Conservation (phyloP, 2,113 vertebrate species). For the Neopipo cinnamomea region DNA sequence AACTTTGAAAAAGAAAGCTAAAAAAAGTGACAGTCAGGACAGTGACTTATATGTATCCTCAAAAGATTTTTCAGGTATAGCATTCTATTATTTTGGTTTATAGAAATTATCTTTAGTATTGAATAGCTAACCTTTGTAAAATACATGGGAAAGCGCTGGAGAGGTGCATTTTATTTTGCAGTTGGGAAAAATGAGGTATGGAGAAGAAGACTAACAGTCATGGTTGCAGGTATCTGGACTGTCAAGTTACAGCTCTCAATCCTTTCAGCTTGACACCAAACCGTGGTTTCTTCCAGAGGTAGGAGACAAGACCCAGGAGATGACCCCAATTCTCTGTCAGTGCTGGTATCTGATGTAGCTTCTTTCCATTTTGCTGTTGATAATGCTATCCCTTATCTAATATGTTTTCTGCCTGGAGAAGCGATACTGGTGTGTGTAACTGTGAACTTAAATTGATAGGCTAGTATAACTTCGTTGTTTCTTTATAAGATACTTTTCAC, state of each 20-base stretch:
- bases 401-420: background rate
- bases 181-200: background rate
- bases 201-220: background rate
- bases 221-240: background rate
- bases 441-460: background rate
- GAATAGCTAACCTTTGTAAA: background rate
- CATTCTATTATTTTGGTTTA: background rate
- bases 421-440: background rate
- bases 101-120: background rate
- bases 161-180: background rate
- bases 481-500: background rate
- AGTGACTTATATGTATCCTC: background rate
- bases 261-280: background rate
- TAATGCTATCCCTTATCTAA: constrained; percentile 2
- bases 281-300: background rate
- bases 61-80: background rate
- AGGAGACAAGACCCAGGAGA: background rate
- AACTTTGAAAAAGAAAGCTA: background rate
- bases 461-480: constrained; percentile 3
- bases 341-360: constrained; percentile 1
- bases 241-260: background rate
- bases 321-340: background rate
- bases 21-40: background rate
- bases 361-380: background rate
- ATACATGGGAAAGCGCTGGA: background rate